A percentile compares a stretch with the other conserved stretches of the same genome.
Conservation (phyloP, 2,113 vertebrate species). For the Struthidea cinerea region DNA sequence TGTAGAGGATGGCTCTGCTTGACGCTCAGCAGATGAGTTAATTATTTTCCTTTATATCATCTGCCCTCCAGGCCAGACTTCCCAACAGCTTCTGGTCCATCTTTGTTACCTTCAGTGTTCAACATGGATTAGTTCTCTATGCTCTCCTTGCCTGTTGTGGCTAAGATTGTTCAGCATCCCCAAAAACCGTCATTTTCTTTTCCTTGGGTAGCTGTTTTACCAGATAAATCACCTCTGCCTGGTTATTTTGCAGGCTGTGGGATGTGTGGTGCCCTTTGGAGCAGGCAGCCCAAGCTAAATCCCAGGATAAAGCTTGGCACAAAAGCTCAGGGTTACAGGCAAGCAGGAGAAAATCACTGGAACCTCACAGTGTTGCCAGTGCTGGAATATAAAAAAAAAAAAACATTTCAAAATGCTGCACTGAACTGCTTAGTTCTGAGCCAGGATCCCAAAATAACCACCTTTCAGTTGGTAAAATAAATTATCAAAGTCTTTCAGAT, state of each 20-base stretch:
- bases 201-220: background rate
- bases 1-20: background rate
- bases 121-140: background rate
- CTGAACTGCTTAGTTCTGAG: constrained; percentile 18
- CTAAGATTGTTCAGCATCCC: background rate
- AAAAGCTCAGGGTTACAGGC: background rate
- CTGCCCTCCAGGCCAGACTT: background rate
- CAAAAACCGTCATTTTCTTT: background rate
- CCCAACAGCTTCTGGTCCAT: background rate
- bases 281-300: background rate
- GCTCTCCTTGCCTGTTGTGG: background rate
- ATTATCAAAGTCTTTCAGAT: constrained; percentile 51
- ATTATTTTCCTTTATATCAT: background rate
- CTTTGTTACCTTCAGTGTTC: background rate
- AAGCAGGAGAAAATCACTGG: background rate
- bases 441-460: constrained; percentile 49
- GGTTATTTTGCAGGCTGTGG: background rate
- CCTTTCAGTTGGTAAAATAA: constrained; percentile 63
- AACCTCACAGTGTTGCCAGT: background rate
- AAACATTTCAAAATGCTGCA: background rate
- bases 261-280: background rate
- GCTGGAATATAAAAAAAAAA: background rate
- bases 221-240: background rate
- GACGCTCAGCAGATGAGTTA: background rate
- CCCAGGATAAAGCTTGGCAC: background rate